These are phyloP conservation scores for Melinaea menophilus DNA, from an alignment of 2,888 invertebrate species.

Conservation along the genomic window DNA sequence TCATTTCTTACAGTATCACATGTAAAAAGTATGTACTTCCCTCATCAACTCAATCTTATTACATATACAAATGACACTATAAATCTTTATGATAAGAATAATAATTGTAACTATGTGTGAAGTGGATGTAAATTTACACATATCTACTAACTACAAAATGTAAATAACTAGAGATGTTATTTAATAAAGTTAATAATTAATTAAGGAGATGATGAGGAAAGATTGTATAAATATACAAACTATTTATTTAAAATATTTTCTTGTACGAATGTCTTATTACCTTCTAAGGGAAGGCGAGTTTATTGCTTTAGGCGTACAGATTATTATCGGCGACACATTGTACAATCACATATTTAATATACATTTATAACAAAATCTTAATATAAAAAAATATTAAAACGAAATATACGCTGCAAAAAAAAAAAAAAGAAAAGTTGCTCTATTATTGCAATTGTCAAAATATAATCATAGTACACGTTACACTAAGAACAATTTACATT, in stretches of 20 bases:
- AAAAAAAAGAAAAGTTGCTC: constrained; percentile 8
- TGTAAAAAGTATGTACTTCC: constrained; percentile 33
- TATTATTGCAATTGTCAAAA: constrained; percentile 11
- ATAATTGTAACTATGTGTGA: constrained; percentile 5
- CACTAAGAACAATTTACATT: constrained; percentile 34
- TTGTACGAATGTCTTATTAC: constrained; percentile 38
- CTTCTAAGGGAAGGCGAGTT: constrained; percentile 48
- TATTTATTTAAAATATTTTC: constrained; percentile 33
- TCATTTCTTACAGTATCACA: constrained; percentile 51
- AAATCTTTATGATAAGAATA: constrained; percentile 2
- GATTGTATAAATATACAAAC: constrained; percentile 31
- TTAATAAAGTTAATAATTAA: constrained; percentile 1
- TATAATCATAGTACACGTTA: constrained; percentile 28
- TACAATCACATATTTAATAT: constrained; percentile 18
- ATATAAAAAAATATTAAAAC: constrained; percentile 12
- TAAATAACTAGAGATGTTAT: constrained; percentile 5
- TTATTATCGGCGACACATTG: constrained; percentile 47
- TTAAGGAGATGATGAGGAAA: constrained; percentile 31
- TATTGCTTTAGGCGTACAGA: constrained; percentile 55
- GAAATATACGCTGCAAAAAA: constrained; percentile 4
- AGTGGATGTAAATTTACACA: constrained; percentile 4
- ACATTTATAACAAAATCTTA: constrained; percentile 26
- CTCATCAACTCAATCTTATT: constrained; percentile 21
- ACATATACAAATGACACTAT: constrained; percentile 1
- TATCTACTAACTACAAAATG: not conserved